Percentiles rank a stretch among this genome's conserved stretches.
Evolutionary conservation across 2,113 vertebrate species (phyloP).

Genomic region (Antechinus flavipes): DNA sequence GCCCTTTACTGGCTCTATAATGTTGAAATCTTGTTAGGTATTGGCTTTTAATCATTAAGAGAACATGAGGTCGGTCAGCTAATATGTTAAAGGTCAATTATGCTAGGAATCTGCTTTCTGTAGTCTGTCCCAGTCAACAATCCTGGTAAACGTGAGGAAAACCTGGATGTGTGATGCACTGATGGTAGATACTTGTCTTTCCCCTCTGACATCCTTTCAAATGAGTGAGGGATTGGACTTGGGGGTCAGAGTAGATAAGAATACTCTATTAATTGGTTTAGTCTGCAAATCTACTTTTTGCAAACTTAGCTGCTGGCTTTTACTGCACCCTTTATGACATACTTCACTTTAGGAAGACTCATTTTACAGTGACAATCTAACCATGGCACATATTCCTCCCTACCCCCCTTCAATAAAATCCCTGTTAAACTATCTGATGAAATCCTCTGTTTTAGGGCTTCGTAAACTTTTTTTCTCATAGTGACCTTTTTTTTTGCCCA

Average conservation of each 20-base stretch:
- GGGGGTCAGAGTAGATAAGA: neutral
- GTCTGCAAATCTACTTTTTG: neutral
- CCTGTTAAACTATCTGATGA: neutral
- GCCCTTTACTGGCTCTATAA: neutral
- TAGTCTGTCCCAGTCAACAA: neutral
- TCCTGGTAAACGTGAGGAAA: neutral
- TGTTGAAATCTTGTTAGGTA: neutral
- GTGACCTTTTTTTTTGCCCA: too few relatives aligned
- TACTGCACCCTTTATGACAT: neutral
- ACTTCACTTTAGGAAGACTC: neutral
- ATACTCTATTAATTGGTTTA: neutral
- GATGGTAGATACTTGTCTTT: neutral
- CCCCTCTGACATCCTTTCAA: neutral
- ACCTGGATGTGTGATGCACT: neutral
- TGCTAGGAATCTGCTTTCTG: neutral
- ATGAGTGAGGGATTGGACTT: neutral
- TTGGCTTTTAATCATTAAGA: neutral
- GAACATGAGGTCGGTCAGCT: neutral
- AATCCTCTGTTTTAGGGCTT: neutral
- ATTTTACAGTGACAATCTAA: neutral
- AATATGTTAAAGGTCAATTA: neutral
- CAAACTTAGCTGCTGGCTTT: neutral
- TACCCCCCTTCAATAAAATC: neutral
- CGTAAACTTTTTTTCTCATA: too few relatives aligned
- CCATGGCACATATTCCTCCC: neutral